Evolutionary conservation across 2,113 vertebrate genomes (phyloP).

Genomic region (Pycnonotus jocosus): DNA sequence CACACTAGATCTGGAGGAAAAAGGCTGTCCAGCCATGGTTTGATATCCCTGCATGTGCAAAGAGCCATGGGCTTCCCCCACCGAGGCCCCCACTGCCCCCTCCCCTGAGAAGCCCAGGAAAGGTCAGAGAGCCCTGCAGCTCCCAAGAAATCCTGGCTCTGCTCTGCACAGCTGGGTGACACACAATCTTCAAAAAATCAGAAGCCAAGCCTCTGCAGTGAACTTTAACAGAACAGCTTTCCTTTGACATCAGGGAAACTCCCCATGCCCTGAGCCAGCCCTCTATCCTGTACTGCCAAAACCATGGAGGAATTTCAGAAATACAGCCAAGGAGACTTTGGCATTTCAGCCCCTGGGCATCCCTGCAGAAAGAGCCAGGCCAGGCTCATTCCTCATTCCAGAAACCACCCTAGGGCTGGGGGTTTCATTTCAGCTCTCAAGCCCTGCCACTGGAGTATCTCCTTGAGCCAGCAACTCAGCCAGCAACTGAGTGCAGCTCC

Average conservation of each 20-base stretch:
- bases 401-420: neutral
- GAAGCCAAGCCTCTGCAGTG: neutral
- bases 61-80: neutral
- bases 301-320: neutral
- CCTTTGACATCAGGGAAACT: neutral
- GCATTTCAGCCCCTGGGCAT: neutral
- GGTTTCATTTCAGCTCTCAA: neutral
- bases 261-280: neutral
- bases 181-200: neutral
- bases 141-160: neutral
- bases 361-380: neutral
- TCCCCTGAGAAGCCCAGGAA: neutral
- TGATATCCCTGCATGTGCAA: rapidly evolving
- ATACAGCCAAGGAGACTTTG: neutral
- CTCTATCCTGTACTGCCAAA: neutral
- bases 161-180: neutral
- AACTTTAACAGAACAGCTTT: neutral
- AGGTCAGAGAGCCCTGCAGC: neutral
- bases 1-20: neutral
- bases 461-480: neutral
- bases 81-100: rapidly evolving
- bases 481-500: neutral
- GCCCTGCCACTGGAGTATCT: neutral
- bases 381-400: neutral
- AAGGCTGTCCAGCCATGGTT: neutral